Base-by-base conservation (phyloP, 1,140 invertebrate genomes). In the Bombus breviceps region DNA sequence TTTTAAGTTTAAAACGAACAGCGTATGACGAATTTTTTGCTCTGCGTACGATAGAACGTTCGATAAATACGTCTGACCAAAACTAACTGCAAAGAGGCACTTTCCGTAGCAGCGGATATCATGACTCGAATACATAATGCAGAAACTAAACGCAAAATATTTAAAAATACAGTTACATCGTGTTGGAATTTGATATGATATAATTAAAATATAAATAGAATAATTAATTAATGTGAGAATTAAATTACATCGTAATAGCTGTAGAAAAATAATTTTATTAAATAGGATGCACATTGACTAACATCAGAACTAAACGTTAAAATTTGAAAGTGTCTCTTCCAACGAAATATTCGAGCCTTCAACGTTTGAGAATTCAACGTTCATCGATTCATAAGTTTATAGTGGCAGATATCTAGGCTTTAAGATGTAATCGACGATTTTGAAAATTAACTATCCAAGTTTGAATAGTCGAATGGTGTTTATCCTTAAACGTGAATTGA, bases 321-420 rank as follows among this genome's bases (percentile, higher is more conserved):
- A 69, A 59, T 69, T 84, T 15, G 32, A 73, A 80, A 85, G 77
- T 69, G 76, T 79, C 77, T 72, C 39, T 64, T 64, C 47, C 69
- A 74, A 82, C 71, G 81, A 82, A 64, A 41, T 47, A 81, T 13
- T 57, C 43, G 34, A 53, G 68, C 79, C 79, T 71, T 53, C 15
- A 57, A 32, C 28, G 6, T 83, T 64, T 68, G n/a, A 39, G 69
- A 69, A 41, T 62, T 62, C 59, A 62, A n/a, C 59, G 77, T 68
- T 83, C 41, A 83, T 83, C 62, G 47, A 78, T 57, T 28, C 34
- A 41, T 69, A 83, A 15, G 13, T 47, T 37, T 62, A 37, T 53
- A 75, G 39, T 53, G 25, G 32, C 73, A 76, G 41, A 53, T 53
- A 53, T 53, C 10, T 83, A 76, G 73, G 41, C 59, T 76, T 76